Conservation (phyloP, 92 coral and sea anemone species). For the Paragorgia papillata region DNA sequence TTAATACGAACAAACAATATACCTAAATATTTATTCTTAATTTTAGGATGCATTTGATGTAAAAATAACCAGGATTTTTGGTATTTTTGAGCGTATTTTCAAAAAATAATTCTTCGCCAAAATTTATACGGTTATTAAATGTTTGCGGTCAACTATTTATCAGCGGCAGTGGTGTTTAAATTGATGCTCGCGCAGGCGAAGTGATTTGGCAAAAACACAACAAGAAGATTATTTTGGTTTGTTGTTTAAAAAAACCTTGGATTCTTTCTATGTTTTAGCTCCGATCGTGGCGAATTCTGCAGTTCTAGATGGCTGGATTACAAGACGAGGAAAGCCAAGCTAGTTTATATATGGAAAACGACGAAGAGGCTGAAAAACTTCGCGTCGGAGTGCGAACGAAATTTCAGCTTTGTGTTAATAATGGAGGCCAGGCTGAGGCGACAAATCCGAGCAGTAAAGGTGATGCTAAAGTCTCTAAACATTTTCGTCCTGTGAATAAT, state of each 20-base stretch:
- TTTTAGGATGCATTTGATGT: too few species aligned
- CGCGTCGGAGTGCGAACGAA: constrained; percentile 33
- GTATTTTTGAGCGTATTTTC: too few species aligned
- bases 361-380: constrained; percentile 33
- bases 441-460: neutral
- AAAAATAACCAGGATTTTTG: too few species aligned
- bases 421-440: constrained; percentile 6
- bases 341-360: constrained; percentile 3
- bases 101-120: neutral
- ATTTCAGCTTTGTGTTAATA: constrained; percentile 2
- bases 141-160: neutral
- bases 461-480: constrained; percentile 18
- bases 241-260: neutral
- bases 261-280: neutral
- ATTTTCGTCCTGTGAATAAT: constrained; percentile 32
- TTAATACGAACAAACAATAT: too few species aligned
- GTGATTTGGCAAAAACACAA: constrained; percentile 7
- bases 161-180: constrained; percentile 2
- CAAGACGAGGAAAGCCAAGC: constrained; percentile 24
- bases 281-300: neutral
- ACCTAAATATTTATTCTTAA: too few species aligned
- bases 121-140: too few species aligned
- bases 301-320: constrained; percentile 21
- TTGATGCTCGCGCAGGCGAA: neutral
- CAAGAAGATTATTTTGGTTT: neutral